Conservation (phyloP, 2,888 invertebrate genomes). For the Orchesellides sinensis region DNA sequence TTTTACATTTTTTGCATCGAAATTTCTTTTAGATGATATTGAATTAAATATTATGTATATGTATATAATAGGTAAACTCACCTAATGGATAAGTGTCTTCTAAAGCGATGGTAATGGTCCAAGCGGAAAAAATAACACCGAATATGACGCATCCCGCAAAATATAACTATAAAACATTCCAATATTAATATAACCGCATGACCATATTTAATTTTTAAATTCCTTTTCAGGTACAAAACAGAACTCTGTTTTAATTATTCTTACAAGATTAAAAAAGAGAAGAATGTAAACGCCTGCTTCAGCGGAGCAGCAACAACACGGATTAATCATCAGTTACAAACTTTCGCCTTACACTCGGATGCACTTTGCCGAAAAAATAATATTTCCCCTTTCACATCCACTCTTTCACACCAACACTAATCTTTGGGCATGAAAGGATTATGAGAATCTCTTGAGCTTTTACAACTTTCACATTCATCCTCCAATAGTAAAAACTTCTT, state of each 20-base stretch:
- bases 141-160: conserved; percentile 72
- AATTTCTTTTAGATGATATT: too few species aligned
- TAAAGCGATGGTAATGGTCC: conserved; percentile 72
- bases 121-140: conserved; percentile 72
- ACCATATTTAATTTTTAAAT: too few species aligned
- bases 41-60: too few species aligned
- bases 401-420: not conserved
- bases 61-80: too few species aligned
- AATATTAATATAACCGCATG: too few species aligned
- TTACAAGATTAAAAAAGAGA: conserved; percentile 74
- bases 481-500: not conserved
- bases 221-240: too few species aligned
- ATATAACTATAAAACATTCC: conserved; percentile 65
- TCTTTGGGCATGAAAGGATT: not conserved
- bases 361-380: conserved; percentile 46
- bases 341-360: conserved; percentile 20
- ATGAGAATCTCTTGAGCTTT: not conserved
- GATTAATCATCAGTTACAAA: conserved; percentile 70
- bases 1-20: too few species aligned
- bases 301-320: conserved; percentile 73
- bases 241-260: too few species aligned
- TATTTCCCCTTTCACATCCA: not conserved
- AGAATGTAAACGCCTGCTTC: conserved; percentile 73
- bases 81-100: conserved; percentile 70
- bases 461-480: too few species aligned